phyloP scores from a whole-genome alignment of 92 coral and sea anemone genomes.

The Epizoanthus scotinus region DNA sequence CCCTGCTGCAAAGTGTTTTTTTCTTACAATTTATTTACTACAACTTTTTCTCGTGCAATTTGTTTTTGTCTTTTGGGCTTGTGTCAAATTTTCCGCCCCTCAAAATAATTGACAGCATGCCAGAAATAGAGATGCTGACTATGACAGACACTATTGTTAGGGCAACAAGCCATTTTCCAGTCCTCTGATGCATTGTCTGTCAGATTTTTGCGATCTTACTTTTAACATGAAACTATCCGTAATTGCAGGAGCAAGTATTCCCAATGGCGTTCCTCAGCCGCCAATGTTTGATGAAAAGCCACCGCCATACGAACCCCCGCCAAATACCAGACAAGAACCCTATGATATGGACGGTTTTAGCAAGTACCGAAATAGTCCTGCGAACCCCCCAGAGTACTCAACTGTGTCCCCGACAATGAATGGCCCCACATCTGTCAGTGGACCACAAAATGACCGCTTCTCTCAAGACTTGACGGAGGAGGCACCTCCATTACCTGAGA shows the following conservation, averaged over 20 bases:
- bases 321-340: background rate
- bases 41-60: too few species aligned
- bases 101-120: too few species aligned
- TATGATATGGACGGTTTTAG: background rate
- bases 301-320: constrained; percentile 31
- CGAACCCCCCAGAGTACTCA: constrained; percentile 3
- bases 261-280: constrained; percentile 20
- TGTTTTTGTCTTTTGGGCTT: too few species aligned
- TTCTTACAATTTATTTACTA: too few species aligned
- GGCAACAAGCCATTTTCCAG: too few species aligned
- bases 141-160: too few species aligned
- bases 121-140: too few species aligned
- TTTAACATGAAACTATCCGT: background rate
- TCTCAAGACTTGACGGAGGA: constrained; percentile 37
- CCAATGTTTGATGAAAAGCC: constrained; percentile 32
- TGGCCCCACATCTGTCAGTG: background rate
- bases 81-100: too few species aligned
- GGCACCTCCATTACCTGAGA: constrained; percentile 57
- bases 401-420: background rate
- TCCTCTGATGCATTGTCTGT: too few species aligned
- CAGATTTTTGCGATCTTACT: too few species aligned
- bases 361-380: constrained; percentile 14
- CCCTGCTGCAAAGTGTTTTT: too few species aligned
- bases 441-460: background rate
- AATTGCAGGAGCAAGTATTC: constrained; percentile 7